Evolutionary conservation across 2,888 invertebrate genomes (phyloP).

Genomic region (Drosophila recens): DNA sequence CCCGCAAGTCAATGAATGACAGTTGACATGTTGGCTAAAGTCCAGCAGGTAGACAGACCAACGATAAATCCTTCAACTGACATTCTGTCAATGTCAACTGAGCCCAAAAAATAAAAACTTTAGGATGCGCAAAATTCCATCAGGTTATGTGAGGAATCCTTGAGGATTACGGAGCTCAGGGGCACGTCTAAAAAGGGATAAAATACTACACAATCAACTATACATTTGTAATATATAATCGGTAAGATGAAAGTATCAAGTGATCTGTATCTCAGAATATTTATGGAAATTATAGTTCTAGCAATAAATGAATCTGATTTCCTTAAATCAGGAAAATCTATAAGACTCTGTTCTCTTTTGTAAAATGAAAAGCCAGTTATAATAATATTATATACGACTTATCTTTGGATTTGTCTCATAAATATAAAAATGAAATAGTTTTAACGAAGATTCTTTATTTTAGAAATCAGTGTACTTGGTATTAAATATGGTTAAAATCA

Average conservation of each 20-base stretch:
- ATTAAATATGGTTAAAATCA: no score
- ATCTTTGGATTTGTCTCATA: no score
- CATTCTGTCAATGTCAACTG: constrained; percentile 72
- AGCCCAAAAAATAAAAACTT: constrained; percentile 21
- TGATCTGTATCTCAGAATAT: no score
- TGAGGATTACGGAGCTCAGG: constrained; percentile 20
- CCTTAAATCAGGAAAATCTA: no score
- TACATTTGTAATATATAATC: no score
- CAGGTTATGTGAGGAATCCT: constrained; percentile 24
- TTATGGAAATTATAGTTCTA: neutral
- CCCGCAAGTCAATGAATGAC: constrained; percentile 70
- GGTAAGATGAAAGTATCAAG: neutral
- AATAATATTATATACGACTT: no score
- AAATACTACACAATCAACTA: neutral
- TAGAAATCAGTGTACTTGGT: no score
- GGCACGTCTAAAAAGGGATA: neutral
- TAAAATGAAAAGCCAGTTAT: no score
- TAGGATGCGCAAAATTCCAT: constrained; percentile 19
- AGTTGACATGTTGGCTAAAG: constrained; percentile 29
- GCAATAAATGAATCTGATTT: no score
- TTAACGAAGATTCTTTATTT: no score
- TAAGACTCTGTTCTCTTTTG: no score
- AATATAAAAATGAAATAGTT: no score
- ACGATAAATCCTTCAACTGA: constrained; percentile 65
- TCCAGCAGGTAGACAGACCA: constrained; percentile 44